phyloP scores from a whole-genome alignment of 1,140 invertebrate species.

The Magallana gigas region DNA sequence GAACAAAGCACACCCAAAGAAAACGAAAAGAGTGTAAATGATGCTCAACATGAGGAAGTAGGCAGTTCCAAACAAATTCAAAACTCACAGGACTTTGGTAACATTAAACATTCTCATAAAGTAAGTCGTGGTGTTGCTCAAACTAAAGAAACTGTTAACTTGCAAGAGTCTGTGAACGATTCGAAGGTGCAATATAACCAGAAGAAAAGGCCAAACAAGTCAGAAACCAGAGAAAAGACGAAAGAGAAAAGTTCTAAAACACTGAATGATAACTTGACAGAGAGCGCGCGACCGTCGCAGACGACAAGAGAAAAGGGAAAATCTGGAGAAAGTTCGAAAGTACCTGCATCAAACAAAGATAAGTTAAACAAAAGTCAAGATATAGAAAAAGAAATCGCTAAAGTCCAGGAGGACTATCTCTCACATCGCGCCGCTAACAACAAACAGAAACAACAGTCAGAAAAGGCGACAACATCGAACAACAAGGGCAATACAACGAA shows the following conservation, averaged over 20 bases:
- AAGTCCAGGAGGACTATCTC: constrained; percentile 26
- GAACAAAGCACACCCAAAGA: neutral
- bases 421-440: neutral
- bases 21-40: neutral
- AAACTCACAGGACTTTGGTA: neutral
- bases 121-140: neutral
- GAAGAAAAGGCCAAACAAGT: neutral
- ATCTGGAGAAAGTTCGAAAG: neutral
- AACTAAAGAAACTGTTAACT: neutral
- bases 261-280: neutral
- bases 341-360: neutral
- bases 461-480: neutral
- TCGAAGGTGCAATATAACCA: constrained; percentile 21
- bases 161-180: neutral
- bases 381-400: constrained; percentile 5
- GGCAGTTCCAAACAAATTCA: neutral
- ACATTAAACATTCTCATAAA: neutral
- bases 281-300: neutral
- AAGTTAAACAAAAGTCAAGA: neutral
- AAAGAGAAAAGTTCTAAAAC: neutral
- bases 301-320: constrained; percentile 24
- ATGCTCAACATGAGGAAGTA: neutral
- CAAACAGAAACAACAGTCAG: constrained; percentile 1
- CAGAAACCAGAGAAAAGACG: neutral
- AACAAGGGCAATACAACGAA: neutral